A percentile compares a stretch with the other conserved stretches of the same genome.
Evolutionary conservation across 2,113 vertebrate genomes (phyloP).

Genomic region (Cairina moschata): DNA sequence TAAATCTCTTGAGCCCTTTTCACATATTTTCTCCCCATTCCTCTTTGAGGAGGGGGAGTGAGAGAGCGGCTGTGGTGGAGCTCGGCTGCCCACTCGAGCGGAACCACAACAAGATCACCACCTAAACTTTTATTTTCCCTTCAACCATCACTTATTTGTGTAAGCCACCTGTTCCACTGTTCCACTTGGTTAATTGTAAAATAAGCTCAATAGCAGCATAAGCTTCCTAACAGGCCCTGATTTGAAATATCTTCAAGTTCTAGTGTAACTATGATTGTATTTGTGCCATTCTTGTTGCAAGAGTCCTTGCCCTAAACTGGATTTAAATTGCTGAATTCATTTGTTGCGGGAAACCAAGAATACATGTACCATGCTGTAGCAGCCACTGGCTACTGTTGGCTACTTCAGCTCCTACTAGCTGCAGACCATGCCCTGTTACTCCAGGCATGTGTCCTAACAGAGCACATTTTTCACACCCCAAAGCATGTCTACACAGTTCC

Average conservation of each 20-base stretch:
- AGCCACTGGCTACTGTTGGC: background rate
- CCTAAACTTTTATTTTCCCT: background rate
- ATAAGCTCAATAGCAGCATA: background rate
- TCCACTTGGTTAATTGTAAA: background rate
- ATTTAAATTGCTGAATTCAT: background rate
- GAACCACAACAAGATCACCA: too few relatives aligned
- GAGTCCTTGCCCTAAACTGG: background rate
- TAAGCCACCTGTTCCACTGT: background rate
- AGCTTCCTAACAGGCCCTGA: background rate
- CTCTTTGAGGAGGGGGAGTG: too few relatives aligned
- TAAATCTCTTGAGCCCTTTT: too few relatives aligned
- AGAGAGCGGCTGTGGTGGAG: too few relatives aligned
- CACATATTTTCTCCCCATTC: too few relatives aligned
- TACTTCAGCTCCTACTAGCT: fast-evolving
- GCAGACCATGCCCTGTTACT: background rate
- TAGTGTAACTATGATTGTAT: background rate
- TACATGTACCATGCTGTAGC: background rate
- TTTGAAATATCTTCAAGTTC: background rate
- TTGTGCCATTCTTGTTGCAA: background rate
- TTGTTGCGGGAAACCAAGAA: background rate
- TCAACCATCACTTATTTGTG: background rate
- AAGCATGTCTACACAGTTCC: background rate
- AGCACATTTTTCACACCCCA: background rate
- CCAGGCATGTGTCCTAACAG: fast-evolving
- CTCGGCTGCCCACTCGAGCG: too few relatives aligned